phyloP scores from a whole-genome alignment of 2,888 invertebrate genomes.

The Drosophila recens region DNA sequence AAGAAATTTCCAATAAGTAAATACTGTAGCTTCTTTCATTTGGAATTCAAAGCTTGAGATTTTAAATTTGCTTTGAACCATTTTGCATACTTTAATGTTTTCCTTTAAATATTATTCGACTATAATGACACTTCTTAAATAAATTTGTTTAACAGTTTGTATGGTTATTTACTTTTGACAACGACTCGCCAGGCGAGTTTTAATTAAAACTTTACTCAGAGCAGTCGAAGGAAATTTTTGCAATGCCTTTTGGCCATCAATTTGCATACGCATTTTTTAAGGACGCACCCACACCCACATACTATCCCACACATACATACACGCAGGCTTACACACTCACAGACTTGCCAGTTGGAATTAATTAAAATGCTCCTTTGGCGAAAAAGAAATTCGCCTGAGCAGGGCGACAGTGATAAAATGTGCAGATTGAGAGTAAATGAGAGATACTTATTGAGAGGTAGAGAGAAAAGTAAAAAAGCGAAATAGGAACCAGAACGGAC shows the following conservation, averaged over 20 bases:
- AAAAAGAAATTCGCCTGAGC: constrained; percentile 32
- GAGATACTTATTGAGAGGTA: not conserved
- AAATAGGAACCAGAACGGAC: constrained; percentile 30
- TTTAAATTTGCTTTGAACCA: too few species aligned
- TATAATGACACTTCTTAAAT: not conserved
- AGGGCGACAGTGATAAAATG: constrained; percentile 12
- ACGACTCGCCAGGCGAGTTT: constrained; percentile 28
- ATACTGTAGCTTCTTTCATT: too few species aligned
- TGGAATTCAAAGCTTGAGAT: too few species aligned
- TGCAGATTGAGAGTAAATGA: not conserved
- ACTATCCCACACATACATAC: not conserved
- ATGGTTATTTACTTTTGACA: not conserved
- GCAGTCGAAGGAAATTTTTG: constrained; percentile 24
- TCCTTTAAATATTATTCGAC: not conserved
- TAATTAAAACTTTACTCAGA: constrained; percentile 59
- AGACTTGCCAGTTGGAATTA: constrained; percentile 45
- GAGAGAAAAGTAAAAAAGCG: not conserved
- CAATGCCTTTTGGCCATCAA: constrained; percentile 42
- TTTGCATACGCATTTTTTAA: constrained; percentile 50
- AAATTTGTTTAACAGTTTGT: not conserved
- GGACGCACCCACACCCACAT: constrained; percentile 2
- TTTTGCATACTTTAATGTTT: too few species aligned
- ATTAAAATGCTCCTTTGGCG: constrained; percentile 51
- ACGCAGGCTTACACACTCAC: constrained; percentile 4
- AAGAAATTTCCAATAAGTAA: too few species aligned